These are phyloP conservation scores for Arctopsyche grandis DNA, from an alignment of 1,140 invertebrate species.

Conservation along the genomic window DNA sequence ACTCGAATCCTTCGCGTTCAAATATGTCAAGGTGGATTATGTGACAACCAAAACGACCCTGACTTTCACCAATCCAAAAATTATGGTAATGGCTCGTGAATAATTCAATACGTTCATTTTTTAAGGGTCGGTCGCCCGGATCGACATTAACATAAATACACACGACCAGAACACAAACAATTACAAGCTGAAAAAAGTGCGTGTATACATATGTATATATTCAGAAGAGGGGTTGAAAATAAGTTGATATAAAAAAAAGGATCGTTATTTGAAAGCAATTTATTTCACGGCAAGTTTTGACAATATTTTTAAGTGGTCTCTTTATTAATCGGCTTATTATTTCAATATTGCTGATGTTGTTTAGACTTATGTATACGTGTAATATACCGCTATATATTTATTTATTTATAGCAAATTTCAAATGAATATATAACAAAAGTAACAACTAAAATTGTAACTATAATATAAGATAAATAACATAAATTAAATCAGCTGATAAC, in stretches of 20 bases:
- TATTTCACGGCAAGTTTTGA: neutral
- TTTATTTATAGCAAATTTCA: no score
- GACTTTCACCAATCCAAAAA: conserved; percentile 9
- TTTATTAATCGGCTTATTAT: neutral
- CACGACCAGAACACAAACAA: conserved; percentile 18
- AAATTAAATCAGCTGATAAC: no score
- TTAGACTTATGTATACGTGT: no score
- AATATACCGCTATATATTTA: no score
- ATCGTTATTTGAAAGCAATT: neutral
- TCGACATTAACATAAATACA: conserved; percentile 16
- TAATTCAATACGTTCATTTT: conserved; percentile 25
- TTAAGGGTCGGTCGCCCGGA: conserved; percentile 1
- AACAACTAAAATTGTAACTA: no score
- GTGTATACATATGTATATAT: neutral
- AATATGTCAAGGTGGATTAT: conserved; percentile 22
- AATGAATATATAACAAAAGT: no score
- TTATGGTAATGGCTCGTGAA: conserved; percentile 25
- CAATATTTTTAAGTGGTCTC: neutral
- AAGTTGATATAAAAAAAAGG: neutral
- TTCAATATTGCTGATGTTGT: neutral
- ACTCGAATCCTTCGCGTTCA: neutral
- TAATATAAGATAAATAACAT: no score
- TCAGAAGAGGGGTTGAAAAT: no score
- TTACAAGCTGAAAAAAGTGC: neutral
- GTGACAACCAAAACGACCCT: conserved; percentile 5